Evolutionary conservation across 2,113 vertebrate species (phyloP).

Genomic region (Sylvietta virens): DNA sequence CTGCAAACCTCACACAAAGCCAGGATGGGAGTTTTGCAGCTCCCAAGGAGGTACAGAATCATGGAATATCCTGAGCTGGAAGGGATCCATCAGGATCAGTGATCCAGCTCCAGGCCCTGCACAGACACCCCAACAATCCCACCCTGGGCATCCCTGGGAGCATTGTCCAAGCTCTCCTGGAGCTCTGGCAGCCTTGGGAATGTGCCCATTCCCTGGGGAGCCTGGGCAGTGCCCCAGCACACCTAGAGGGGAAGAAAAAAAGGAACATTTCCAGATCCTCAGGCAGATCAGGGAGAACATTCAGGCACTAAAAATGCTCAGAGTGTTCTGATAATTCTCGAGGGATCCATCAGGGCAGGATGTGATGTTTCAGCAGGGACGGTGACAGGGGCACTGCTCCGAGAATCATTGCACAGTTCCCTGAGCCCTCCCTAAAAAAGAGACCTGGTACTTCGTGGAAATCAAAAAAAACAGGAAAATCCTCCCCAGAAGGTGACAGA

Average conservation of each 20-base stretch:
- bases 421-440: background rate
- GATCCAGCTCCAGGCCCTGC: background rate
- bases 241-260: background rate
- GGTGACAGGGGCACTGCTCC: background rate
- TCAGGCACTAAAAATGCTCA: accelerated
- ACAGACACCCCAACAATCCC: background rate
- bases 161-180: accelerated
- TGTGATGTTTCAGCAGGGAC: accelerated
- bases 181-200: background rate
- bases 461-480: background rate
- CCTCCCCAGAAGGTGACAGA: background rate
- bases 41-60: background rate
- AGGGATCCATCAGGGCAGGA: background rate
- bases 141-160: background rate
- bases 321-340: background rate
- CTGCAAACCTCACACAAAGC: background rate
- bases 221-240: background rate
- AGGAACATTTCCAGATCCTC: background rate
- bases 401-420: background rate
- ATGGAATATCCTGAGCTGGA: background rate
- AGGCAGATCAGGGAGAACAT: background rate
- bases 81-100: background rate
- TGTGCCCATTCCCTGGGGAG: background rate
- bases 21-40: background rate
- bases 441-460: background rate